Evolutionary conservation across 2,797 vertebrate genomes (phyloP), one percentile per base, ranked within the genome.

Genomic region (Alosa sapidissima): DNA sequence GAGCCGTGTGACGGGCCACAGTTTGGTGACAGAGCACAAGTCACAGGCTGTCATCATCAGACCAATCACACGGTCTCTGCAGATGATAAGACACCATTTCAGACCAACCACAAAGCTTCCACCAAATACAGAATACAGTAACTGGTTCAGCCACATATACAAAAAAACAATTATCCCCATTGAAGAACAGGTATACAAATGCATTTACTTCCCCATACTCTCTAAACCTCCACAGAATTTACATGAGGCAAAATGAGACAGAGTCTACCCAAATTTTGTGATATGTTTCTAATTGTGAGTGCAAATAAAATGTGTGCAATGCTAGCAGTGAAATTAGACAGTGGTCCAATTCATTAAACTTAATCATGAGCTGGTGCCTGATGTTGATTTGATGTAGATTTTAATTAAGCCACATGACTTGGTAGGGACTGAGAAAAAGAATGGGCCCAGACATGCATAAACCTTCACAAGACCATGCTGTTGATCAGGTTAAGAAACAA

Each of bases 21-120:
- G 91, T 91, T 99, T 99, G 81, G 98, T 99, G 85, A 99, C 98
- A 87, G 98, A 99, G 90, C 98, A 99, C 85, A 99, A 96, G 93
- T 99, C 98, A 94, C 98, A 99, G 90, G 98, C 97, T 2, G 98
- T 99, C 98, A 99, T 99, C 98, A 99, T 97, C 94, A 99, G 94
- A 88, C 97, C 98, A 90, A 99, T 99, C 91, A 99, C 96, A 84
- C 98, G 97, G 89, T 99, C 98, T 95, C 98, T 99, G 91, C 84
- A 94, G 93, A 4, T 24, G 60, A 82, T 6, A 58, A 58, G 41
- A 85, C 33, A 81, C 13, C 1, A 0, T 33, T 41, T 75, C 14
- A 75, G 68, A 75, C 68, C 68, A 75, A 75, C 13, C 68, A 41
- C 36, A 45, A 0, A 4, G 33, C 5, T 14, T 65, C n/a, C 24